phyloP scores from a whole-genome alignment of 2,113 vertebrate genomes.

The Odontophorus gujanensis region DNA sequence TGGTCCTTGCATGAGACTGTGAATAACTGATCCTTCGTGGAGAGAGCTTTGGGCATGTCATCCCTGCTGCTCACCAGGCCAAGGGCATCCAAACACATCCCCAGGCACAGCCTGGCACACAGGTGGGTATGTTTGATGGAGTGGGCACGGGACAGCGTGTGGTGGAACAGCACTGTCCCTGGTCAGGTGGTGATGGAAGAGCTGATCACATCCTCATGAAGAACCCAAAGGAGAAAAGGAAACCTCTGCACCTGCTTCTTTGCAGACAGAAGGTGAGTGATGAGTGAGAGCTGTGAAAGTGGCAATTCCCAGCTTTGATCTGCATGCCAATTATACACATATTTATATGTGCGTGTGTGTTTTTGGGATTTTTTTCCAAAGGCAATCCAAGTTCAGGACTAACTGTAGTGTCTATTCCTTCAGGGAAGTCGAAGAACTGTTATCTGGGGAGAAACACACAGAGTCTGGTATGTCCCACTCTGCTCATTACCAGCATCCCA shows the following conservation, averaged over 20 bases:
- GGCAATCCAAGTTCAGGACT: background rate
- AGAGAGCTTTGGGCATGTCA: rapidly evolving
- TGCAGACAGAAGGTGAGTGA: background rate
- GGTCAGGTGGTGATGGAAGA: background rate
- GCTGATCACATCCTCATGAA: rapidly evolving
- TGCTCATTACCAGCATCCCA: background rate
- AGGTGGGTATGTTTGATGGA: background rate
- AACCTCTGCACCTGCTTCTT: background rate
- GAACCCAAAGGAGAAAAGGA: background rate
- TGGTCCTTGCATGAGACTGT: background rate
- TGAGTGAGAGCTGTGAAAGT: background rate
- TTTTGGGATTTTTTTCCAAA: rapidly evolving
- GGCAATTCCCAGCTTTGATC: background rate
- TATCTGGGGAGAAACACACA: background rate
- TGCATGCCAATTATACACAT: background rate
- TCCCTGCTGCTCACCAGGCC: background rate
- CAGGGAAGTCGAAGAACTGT: background rate
- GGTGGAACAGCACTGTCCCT: no score
- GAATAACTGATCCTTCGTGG: background rate
- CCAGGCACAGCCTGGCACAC: rapidly evolving
- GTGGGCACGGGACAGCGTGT: rapidly evolving
- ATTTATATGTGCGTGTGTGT: background rate
- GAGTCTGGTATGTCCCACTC: background rate
- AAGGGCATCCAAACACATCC: rapidly evolving
- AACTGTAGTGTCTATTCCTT: background rate